These are phyloP conservation scores for Ctenosaura bakeri DNA, from an alignment of 2,797 vertebrate genomes.

Conservation along the genomic window DNA sequence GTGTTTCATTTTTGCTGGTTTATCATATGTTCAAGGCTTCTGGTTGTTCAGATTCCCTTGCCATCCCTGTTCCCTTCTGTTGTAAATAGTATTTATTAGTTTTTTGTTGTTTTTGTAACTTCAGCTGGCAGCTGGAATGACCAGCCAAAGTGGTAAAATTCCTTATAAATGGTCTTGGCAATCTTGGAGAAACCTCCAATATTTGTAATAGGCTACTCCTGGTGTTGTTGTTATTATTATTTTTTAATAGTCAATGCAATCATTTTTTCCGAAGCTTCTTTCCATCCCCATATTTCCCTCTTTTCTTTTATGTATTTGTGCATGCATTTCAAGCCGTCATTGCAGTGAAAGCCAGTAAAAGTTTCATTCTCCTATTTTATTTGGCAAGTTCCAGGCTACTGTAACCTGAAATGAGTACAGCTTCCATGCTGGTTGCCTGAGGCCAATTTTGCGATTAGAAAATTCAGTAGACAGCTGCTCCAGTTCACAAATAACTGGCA, in stretches of 20 bases:
- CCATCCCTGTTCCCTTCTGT: constrained; percentile 18
- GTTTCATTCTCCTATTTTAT: constrained; percentile 2
- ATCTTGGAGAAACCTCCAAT: constrained; percentile 38
- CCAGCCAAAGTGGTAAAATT: constrained; percentile 27
- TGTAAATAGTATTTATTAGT: constrained; percentile 89
- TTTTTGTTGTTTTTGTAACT: constrained; percentile 49
- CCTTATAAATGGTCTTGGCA: constrained; percentile 27
- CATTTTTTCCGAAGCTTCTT: not conserved
- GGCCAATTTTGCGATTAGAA: not conserved
- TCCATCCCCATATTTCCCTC: not conserved
- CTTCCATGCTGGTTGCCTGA: not conserved
- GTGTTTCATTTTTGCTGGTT: constrained; percentile 25
- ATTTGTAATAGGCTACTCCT: constrained; percentile 22
- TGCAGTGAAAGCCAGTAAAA: not conserved
- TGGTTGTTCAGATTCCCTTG: constrained; percentile 50
- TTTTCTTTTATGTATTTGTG: constrained; percentile 23
- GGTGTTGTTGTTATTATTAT: not conserved
- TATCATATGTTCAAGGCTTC: constrained; percentile 33
- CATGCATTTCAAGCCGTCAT: not conserved
- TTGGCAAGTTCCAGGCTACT: not conserved
- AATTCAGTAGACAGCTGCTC: not conserved
- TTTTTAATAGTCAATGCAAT: not conserved
- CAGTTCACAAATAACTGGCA: not conserved
- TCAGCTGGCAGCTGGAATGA: constrained; percentile 44
- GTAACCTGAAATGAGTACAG: not conserved